Evolutionary conservation across 2,113 vertebrate species (phyloP).

Genomic region (Triplophysa rosa): DNA sequence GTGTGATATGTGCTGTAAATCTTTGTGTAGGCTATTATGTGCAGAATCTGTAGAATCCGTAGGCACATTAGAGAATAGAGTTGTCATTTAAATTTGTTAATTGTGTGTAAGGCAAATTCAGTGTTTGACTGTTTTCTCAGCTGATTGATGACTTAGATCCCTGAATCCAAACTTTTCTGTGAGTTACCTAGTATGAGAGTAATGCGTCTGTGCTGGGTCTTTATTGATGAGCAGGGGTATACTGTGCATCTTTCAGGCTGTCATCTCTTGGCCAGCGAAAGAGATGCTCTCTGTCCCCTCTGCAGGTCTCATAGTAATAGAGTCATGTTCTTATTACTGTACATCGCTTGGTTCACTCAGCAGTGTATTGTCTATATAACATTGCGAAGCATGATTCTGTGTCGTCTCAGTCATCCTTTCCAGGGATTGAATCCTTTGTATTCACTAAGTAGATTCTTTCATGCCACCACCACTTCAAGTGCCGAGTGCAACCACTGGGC

Average conservation of each 20-base stretch:
- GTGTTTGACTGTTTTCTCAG: constrained; percentile 57
- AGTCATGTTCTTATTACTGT: too few species aligned
- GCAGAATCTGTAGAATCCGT: not conserved
- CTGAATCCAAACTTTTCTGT: constrained; percentile 83
- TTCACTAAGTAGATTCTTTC: too few species aligned
- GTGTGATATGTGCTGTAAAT: constrained; percentile 33
- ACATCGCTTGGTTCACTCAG: too few species aligned
- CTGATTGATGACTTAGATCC: constrained; percentile 82
- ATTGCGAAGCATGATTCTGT: too few species aligned
- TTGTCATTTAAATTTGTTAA: not conserved
- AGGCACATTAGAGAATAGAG: not conserved
- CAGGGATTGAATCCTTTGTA: too few species aligned
- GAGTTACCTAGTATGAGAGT: constrained; percentile 86
- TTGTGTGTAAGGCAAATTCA: not conserved
- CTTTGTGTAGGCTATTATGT: constrained; percentile 10
- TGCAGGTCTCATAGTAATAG: not conserved
- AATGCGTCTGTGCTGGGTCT: constrained; percentile 84
- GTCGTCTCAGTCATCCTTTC: too few species aligned
- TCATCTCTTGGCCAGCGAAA: constrained; percentile 79
- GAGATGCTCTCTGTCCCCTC: constrained; percentile 61
- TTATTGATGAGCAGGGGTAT: constrained; percentile 86
- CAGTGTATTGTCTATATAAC: too few species aligned
- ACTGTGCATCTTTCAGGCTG: constrained; percentile 81
- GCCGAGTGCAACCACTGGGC: too few species aligned
- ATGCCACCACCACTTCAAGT: too few species aligned